phyloP scores from a whole-genome alignment of 2,888 invertebrate genomes.

The Agrilus mali region DNA sequence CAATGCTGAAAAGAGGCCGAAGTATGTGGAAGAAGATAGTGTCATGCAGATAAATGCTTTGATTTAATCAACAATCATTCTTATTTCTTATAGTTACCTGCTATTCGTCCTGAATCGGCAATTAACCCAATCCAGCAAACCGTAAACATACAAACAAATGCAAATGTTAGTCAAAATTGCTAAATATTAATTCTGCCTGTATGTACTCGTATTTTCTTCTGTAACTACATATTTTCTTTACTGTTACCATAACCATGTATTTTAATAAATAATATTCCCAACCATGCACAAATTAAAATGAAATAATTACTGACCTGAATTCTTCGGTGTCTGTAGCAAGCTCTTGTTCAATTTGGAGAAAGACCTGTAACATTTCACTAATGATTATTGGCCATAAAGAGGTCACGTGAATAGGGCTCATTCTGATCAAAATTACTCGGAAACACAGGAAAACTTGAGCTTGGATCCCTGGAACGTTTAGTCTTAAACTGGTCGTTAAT shows the following conservation, averaged over 20 bases:
- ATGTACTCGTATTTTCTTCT: too few relatives aligned
- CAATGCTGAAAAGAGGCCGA: neutral
- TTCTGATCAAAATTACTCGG: constrained; percentile 69
- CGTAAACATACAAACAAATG: constrained; percentile 15
- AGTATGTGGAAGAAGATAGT: constrained; percentile 4
- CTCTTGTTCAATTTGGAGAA: constrained; percentile 76
- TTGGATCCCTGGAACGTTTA: constrained; percentile 63
- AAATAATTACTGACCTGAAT: constrained; percentile 44
- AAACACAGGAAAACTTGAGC: constrained; percentile 81
- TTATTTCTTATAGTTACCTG: constrained; percentile 16
- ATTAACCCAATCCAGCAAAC: constrained; percentile 15
- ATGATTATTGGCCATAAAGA: constrained; percentile 87
- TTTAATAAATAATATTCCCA: too few relatives aligned
- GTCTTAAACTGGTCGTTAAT: constrained; percentile 67
- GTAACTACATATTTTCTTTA: too few relatives aligned
- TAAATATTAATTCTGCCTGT: too few relatives aligned
- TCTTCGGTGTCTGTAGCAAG: constrained; percentile 63
- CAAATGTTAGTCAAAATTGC: neutral
- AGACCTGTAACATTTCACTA: constrained; percentile 81
- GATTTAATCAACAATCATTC: neutral
- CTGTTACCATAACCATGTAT: too few relatives aligned
- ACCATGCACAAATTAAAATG: neutral
- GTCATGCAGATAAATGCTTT: neutral
- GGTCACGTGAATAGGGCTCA: constrained; percentile 74
- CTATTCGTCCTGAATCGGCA: constrained; percentile 18